Evolutionary conservation across 1,140 invertebrate genomes (phyloP).

Genomic region (Gerris buenoi): DNA sequence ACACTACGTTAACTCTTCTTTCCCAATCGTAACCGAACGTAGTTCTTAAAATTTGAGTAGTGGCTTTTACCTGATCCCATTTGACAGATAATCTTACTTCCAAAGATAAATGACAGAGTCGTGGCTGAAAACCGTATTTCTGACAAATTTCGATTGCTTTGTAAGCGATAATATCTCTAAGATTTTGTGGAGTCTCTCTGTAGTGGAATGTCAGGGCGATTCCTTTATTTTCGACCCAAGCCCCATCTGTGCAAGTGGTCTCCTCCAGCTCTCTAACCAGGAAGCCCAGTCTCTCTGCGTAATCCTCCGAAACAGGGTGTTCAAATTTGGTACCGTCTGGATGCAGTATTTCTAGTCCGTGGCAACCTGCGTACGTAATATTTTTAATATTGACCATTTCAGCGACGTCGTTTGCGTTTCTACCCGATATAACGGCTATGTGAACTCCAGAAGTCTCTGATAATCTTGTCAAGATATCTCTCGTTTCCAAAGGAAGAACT

Average conservation of each 20-base stretch:
- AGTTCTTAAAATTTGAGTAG: slow-evolving; percentile 74
- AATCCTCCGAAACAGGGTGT: slow-evolving; percentile 75
- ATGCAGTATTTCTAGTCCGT: slow-evolving; percentile 79
- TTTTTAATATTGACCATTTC: slow-evolving; percentile 46
- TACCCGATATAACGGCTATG: slow-evolving; percentile 72
- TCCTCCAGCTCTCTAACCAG: slow-evolving; percentile 67
- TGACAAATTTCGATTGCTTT: slow-evolving; percentile 55
- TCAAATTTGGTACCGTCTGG: slow-evolving; percentile 82
- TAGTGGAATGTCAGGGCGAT: slow-evolving; percentile 76
- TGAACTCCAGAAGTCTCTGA: slow-evolving; percentile 76
- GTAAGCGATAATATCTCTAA: slow-evolving; percentile 45
- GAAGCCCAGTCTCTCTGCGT: slow-evolving; percentile 64
- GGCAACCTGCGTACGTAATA: slow-evolving; percentile 79
- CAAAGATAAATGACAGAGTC: slow-evolving; percentile 64
- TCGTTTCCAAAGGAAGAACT: slow-evolving; percentile 67
- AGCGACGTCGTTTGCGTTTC: slow-evolving; percentile 76
- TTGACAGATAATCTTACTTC: slow-evolving; percentile 76
- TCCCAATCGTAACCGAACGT: slow-evolving; percentile 83
- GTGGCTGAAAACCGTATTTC: slow-evolving; percentile 58
- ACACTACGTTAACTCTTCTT: slow-evolving; percentile 76
- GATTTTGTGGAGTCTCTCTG: slow-evolving; percentile 55
- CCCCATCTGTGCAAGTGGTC: slow-evolving; percentile 68
- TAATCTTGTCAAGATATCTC: slow-evolving; percentile 63
- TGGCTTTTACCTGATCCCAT: slow-evolving; percentile 81
- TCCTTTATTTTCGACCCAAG: slow-evolving; percentile 85